Evolutionary conservation across 1,140 invertebrate species (phyloP).

Genomic region (Drosophila navojoa): DNA sequence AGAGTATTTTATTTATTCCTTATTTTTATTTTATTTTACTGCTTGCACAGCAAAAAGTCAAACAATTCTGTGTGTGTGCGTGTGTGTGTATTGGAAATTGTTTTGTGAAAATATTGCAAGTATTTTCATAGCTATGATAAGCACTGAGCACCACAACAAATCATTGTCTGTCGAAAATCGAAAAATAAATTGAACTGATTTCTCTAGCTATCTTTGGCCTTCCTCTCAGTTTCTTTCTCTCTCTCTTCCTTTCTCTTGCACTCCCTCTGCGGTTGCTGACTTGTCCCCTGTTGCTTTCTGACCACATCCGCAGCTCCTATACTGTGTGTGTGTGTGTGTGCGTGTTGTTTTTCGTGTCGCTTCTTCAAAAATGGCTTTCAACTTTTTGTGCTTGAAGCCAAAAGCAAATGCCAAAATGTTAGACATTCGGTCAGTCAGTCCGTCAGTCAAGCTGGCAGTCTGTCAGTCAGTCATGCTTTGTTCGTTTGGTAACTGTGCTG

Average conservation of each 20-base stretch:
- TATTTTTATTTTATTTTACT: background rate
- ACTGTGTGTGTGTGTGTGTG: background rate
- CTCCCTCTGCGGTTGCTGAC: slow-evolving; percentile 24
- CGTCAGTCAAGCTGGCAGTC: background rate
- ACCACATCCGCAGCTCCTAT: slow-evolving; percentile 41
- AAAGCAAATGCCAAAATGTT: slow-evolving; percentile 47
- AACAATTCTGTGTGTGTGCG: slow-evolving; percentile 16
- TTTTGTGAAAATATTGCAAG: slow-evolving; percentile 61
- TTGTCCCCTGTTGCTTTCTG: slow-evolving; percentile 38
- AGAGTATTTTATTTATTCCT: slow-evolving; percentile 30
- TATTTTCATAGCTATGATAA: slow-evolving; percentile 34
- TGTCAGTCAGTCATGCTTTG: slow-evolving; percentile 10
- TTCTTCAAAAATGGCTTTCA: slow-evolving; percentile 77
- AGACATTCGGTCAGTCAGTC: slow-evolving; percentile 15
- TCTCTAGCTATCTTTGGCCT: slow-evolving; percentile 30
- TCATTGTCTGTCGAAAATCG: slow-evolving; percentile 64
- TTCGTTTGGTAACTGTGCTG: slow-evolving; percentile 6
- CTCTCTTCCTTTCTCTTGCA: slow-evolving; percentile 16
- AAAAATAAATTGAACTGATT: slow-evolving; percentile 80
- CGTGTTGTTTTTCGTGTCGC: slow-evolving; percentile 41
- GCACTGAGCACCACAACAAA: slow-evolving; percentile 49
- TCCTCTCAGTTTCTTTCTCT: background rate
- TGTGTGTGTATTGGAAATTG: slow-evolving; percentile 28
- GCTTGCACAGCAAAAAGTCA: slow-evolving; percentile 24
- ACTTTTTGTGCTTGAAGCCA: slow-evolving; percentile 45